phyloP scores from a whole-genome alignment of 2,888 invertebrate genomes.

The Epiblema foenella region DNA sequence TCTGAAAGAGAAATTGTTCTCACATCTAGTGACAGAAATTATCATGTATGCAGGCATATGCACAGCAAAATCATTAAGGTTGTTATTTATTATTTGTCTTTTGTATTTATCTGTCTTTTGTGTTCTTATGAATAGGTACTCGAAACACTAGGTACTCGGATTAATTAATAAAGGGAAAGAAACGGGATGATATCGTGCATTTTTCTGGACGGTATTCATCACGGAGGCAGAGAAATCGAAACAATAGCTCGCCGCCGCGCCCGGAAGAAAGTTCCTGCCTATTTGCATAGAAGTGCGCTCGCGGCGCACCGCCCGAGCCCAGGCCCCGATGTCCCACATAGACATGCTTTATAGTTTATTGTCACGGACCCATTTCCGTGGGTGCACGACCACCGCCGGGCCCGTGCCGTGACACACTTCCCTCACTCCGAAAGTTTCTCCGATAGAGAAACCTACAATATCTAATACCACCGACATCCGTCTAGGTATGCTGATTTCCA shows the following conservation, averaged over 20 bases:
- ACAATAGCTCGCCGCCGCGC: conserved; percentile 71
- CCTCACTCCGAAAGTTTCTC: conserved; percentile 81
- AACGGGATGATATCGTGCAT: neutral
- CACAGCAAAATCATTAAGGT: neutral
- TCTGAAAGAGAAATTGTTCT: conserved; percentile 41
- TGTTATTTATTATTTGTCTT: neutral
- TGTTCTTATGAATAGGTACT: neutral
- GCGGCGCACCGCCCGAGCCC: conserved; percentile 59
- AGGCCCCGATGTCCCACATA: conserved; percentile 75
- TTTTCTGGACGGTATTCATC: conserved; percentile 58
- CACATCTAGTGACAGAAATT: neutral
- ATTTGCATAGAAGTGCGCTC: conserved; percentile 71
- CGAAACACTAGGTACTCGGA: neutral
- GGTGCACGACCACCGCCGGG: conserved; percentile 70
- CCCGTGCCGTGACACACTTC: conserved; percentile 75
- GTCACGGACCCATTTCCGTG: conserved; percentile 80
- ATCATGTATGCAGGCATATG: neutral
- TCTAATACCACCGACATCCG: conserved; percentile 82
- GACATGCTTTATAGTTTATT: conserved; percentile 78
- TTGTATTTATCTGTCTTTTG: too few species aligned
- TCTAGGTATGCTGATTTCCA: conserved; percentile 81
- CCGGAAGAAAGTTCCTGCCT: conserved; percentile 82
- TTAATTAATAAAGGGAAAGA: neutral
- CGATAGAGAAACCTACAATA: conserved; percentile 82
- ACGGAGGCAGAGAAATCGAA: conserved; percentile 73